These are phyloP conservation scores for Pentalonia nigronervosa DNA, from an alignment of 1,140 invertebrate species.

Conservation along the genomic window DNA sequence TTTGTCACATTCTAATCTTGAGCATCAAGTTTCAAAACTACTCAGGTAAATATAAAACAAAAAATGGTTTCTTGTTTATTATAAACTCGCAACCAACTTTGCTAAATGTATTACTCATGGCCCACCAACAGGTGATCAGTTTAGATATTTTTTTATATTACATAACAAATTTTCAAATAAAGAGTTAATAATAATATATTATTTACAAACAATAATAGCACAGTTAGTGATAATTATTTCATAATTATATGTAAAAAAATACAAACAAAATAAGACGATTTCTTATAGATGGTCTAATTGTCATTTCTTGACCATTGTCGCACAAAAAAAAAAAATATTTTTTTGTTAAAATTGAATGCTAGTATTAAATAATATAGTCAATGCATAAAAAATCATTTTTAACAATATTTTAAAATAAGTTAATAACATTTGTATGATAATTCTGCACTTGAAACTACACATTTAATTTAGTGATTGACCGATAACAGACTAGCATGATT, in stretches of 20 bases:
- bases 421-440: not conserved
- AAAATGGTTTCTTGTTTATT: not conserved
- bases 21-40: constrained; percentile 77
- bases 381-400: not conserved
- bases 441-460: not conserved
- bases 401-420: not conserved
- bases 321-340: not conserved
- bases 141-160: not conserved
- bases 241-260: no score
- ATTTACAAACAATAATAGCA: not conserved
- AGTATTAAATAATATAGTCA: not conserved
- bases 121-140: not conserved
- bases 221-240: not conserved
- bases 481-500: no score
- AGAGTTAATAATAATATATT: not conserved
- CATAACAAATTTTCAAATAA: not conserved
- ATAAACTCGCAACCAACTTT: not conserved
- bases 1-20: constrained; percentile 81
- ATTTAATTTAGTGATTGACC: not conserved
- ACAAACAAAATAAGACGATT: no score
- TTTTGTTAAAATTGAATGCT: not conserved
- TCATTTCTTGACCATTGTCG: not conserved
- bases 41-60: constrained; percentile 71
- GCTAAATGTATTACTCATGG: not conserved
- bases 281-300: no score